Evolutionary conservation across 2,797 vertebrate species (phyloP).

Genomic region (Heterohyrax brucei): DNA sequence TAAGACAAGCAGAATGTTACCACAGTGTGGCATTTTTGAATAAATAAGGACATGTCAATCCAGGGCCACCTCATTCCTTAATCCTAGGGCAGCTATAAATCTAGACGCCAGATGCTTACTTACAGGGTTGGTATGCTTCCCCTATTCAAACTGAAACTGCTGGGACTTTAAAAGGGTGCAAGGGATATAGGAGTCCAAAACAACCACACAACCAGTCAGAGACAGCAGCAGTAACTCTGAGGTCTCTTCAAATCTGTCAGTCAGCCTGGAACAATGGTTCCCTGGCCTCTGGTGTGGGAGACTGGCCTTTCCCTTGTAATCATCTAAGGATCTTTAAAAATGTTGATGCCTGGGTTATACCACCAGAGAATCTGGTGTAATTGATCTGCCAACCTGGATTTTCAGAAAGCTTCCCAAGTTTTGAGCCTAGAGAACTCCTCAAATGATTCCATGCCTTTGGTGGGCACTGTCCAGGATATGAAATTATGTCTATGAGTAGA

Average conservation of each 20-base stretch:
- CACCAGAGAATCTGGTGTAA: background rate
- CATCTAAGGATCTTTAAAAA: background rate
- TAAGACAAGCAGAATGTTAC: conserved; percentile 22
- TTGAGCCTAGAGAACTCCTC: background rate
- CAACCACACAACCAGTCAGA: background rate
- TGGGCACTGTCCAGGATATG: background rate
- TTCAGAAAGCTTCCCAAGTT: background rate
- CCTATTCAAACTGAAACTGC: background rate
- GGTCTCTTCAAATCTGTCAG: background rate
- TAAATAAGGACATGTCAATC: conserved; percentile 20
- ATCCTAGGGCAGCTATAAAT: background rate
- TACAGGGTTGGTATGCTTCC: background rate
- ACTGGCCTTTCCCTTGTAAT: background rate
- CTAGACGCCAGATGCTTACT: background rate
- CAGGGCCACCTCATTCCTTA: background rate
- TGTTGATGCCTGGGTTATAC: background rate
- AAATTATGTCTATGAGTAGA: background rate
- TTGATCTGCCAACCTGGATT: background rate
- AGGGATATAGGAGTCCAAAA: background rate
- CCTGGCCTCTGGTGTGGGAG: background rate
- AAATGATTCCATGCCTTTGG: background rate
- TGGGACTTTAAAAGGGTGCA: background rate
- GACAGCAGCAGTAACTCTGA: background rate
- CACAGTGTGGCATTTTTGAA: background rate
- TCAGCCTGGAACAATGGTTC: background rate